These are phyloP conservation scores for Cervus canadensis DNA, from an alignment of 2,113 vertebrate species.

Conservation along the genomic window DNA sequence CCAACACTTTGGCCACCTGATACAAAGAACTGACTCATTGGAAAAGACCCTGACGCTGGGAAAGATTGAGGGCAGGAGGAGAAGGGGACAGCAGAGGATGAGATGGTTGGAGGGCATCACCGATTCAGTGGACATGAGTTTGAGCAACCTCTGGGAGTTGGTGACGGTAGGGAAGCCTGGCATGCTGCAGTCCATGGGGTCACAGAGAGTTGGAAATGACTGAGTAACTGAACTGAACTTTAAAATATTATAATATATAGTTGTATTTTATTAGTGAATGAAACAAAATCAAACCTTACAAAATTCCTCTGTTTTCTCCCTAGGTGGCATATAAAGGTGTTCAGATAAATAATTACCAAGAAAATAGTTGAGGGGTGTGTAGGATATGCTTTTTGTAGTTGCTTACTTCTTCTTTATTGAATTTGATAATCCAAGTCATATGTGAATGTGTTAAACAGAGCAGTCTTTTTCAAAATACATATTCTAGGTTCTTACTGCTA, in stretches of 20 bases:
- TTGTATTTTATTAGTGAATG: neutral
- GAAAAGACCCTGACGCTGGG: neutral
- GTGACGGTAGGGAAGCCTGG: neutral
- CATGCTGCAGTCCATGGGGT: neutral
- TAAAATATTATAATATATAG: neutral
- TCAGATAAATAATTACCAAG: neutral
- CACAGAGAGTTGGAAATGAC: accelerated
- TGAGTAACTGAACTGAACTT: neutral
- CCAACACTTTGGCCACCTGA: neutral
- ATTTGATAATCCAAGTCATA: neutral
- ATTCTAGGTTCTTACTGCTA: neutral
- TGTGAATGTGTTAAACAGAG: neutral
- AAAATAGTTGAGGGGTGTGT: neutral
- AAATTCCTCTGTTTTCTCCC: neutral
- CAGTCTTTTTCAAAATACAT: neutral
- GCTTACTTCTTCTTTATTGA: neutral
- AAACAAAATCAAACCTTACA: neutral
- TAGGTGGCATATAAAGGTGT: neutral
- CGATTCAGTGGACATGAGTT: neutral
- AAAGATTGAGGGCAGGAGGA: neutral
- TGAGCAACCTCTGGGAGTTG: neutral
- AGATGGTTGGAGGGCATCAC: neutral
- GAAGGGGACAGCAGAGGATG: neutral
- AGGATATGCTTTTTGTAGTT: neutral
- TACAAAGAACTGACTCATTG: neutral